phyloP scores from a whole-genome alignment of 2,113 vertebrate genomes.

The Burhinus oedicnemus region DNA sequence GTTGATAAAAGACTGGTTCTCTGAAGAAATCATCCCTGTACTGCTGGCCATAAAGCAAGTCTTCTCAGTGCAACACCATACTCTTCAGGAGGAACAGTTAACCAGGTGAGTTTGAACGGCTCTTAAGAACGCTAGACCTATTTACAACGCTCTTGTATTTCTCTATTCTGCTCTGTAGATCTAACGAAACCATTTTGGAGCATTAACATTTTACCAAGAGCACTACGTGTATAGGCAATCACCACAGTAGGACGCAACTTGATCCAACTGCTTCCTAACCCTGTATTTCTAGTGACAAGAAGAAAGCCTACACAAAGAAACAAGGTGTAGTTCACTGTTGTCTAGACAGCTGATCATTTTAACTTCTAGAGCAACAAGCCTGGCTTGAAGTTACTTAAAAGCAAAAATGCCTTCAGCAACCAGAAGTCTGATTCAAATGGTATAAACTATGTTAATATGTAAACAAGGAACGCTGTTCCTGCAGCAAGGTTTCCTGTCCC shows the following conservation, averaged over 20 bases:
- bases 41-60: fast-evolving
- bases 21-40: not conserved
- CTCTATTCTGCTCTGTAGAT: not conserved
- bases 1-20: fast-evolving
- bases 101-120: not conserved
- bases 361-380: conserved; percentile 63
- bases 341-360: conserved; percentile 57
- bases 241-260: not conserved
- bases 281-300: conserved; percentile 5
- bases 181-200: fast-evolving
- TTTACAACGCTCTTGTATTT: not conserved
- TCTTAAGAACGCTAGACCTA: not conserved
- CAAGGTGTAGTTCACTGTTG: conserved; percentile 27
- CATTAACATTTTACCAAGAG: not conserved
- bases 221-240: not conserved
- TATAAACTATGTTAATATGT: conserved; percentile 27
- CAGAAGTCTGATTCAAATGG: conserved; percentile 35
- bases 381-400: conserved; percentile 71
- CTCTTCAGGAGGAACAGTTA: not conserved
- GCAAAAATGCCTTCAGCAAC: conserved; percentile 57
- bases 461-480: conserved; percentile 5
- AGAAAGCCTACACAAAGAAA: not conserved
- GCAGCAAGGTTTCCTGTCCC: conserved; percentile 33
- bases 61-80: fast-evolving
- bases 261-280: not conserved